These are phyloP conservation scores for Neostethus bicornis DNA, from an alignment of 2,797 vertebrate genomes.

Conservation along the genomic window DNA sequence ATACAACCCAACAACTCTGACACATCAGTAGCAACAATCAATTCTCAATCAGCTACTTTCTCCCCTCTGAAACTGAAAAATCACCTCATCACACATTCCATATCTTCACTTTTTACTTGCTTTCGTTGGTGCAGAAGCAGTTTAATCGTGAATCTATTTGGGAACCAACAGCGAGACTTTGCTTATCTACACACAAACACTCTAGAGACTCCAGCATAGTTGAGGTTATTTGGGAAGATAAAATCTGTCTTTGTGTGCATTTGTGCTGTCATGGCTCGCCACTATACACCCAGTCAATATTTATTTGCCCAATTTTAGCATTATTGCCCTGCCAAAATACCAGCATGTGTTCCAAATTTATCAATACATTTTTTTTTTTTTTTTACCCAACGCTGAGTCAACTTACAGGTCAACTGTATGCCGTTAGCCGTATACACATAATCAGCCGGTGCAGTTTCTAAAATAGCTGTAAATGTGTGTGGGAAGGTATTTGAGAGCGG, in stretches of 20 bases:
- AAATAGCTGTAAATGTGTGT: slow-evolving; percentile 38
- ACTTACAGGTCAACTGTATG: background rate
- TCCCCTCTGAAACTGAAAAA: slow-evolving; percentile 42
- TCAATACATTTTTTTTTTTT: slow-evolving; percentile 27
- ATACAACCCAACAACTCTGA: slow-evolving; percentile 13
- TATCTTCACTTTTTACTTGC: slow-evolving; percentile 22
- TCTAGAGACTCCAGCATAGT: background rate
- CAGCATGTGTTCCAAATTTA: slow-evolving; percentile 20
- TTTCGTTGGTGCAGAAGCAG: slow-evolving; percentile 26
- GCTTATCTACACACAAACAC: slow-evolving; percentile 31
- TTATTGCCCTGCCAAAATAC: slow-evolving; percentile 16
- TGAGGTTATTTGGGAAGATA: slow-evolving; percentile 30
- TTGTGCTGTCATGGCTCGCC: background rate
- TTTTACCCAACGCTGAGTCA: slow-evolving; percentile 10
- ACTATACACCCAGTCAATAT: slow-evolving; percentile 9
- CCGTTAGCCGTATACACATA: slow-evolving; percentile 16
- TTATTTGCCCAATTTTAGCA: slow-evolving; percentile 6
- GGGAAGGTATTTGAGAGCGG: slow-evolving; percentile 36
- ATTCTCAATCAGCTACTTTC: slow-evolving; percentile 69
- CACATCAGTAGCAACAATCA: slow-evolving; percentile 57
- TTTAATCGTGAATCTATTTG: slow-evolving; percentile 44
- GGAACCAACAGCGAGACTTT: slow-evolving; percentile 29
- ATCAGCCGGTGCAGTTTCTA: slow-evolving; percentile 29
- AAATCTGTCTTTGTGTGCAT: slow-evolving; percentile 8
- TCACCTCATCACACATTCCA: slow-evolving; percentile 34